These are phyloP conservation scores for Egretta garzetta DNA, from an alignment of 2,113 vertebrate species.

Conservation along the genomic window DNA sequence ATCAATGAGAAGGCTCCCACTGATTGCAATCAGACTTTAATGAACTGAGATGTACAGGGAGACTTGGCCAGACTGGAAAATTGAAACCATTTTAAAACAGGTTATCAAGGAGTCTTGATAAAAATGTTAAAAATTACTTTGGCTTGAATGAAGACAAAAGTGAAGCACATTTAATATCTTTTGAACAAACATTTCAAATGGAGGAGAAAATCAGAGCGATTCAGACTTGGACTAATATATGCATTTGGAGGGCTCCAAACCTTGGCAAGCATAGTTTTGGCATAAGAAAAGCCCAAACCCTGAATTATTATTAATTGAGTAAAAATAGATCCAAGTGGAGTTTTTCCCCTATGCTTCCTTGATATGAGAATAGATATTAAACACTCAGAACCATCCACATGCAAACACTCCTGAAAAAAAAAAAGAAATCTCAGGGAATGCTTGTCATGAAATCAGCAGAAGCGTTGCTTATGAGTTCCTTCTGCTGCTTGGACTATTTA, in stretches of 20 bases:
- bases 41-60: background rate
- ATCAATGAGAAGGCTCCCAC: background rate
- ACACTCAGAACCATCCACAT: background rate
- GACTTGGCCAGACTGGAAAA: background rate
- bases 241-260: background rate
- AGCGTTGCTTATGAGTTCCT: background rate
- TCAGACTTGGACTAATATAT: background rate
- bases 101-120: background rate
- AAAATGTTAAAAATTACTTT: background rate
- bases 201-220: background rate
- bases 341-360: background rate
- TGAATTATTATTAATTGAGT: conserved; percentile 10
- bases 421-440: background rate
- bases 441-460: background rate
- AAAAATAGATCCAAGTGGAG: background rate
- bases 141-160: background rate
- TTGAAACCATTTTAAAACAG: background rate
- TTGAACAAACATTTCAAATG: background rate
- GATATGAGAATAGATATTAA: background rate
- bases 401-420: background rate
- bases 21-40: conserved; percentile 37
- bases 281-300: background rate
- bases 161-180: background rate
- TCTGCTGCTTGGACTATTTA: background rate
- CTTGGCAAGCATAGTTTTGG: background rate